Evolutionary conservation across 2,888 invertebrate genomes (phyloP), one percentile per base, ranked within the genome.

Genomic region (Formica aserva): DNA sequence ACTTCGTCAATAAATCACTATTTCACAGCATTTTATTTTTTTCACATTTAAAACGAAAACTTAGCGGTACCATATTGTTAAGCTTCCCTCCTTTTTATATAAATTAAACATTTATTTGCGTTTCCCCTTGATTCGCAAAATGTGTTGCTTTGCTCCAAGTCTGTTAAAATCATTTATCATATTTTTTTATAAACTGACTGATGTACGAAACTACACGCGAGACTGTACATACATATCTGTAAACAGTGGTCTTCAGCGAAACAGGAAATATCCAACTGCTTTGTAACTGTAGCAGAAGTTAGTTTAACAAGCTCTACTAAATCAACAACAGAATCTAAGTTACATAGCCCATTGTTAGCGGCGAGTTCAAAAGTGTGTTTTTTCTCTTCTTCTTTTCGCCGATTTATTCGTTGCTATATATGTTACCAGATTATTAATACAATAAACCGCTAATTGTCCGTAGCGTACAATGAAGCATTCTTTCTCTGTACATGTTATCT

Each of bases 1-100:
- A 91, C 92, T 91, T 92, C 90, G 87, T 93, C 92, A 91, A 93
- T 94, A 93, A 94, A 93, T 94, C 91, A 92, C 93, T 94, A 94
- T 93, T 91, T 94, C 93, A 94, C 93, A 94, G 94, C 94, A 92
- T 92, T 91, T n/a, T 52, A 8, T 52, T n/a, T 91, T 93, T 92
- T 92, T 92, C 90, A 92, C 88, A 89, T 91, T 91, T 86, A 88
- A 92, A 92, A 89, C 89, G 82, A 89, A 92, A 91, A 91, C 90
- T 91, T 86, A 86, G 86, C 86, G 86, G 74, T 83, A 85, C 82
- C 84, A 84, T 80, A 85, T 75, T 65, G 26, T 84, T 71, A 90
- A 91, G 88, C 90, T 86, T 41, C 1, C 15, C 15, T 60, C 60
- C 15, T 22, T 29, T 60, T 18, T 55, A 41, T 45, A 71, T 75